These are phyloP conservation scores for Linnaemya vulpina DNA, from an alignment of 2,888 invertebrate species.

Conservation along the genomic window DNA sequence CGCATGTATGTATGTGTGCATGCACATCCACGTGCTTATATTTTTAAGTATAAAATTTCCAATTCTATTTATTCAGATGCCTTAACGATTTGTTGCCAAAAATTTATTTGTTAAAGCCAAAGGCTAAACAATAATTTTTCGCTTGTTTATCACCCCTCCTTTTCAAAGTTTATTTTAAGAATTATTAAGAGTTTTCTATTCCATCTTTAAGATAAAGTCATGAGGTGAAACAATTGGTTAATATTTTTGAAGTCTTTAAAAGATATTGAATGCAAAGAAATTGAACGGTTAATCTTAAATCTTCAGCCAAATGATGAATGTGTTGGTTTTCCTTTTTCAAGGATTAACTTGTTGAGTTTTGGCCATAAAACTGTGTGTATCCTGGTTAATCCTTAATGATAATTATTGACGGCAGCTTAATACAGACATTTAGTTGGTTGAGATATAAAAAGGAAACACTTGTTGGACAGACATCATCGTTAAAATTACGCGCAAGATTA, in stretches of 20 bases:
- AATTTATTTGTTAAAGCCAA: constrained; percentile 53
- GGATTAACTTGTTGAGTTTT: constrained; percentile 39
- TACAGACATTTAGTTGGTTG: constrained; percentile 3
- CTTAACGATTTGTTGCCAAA: constrained; percentile 6
- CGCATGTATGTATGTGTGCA: not conserved
- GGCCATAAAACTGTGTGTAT: constrained; percentile 4
- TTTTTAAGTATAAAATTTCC: not conserved
- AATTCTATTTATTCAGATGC: constrained; percentile 26
- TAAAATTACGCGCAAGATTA: not conserved
- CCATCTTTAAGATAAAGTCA: not conserved
- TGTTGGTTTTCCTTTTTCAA: not conserved
- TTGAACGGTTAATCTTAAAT: not conserved
- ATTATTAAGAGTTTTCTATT: not conserved
- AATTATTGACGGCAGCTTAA: constrained; percentile 17
- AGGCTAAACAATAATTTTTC: constrained; percentile 25
- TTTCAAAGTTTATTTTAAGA: not conserved
- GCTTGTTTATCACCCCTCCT: not conserved
- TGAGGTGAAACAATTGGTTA: constrained; percentile 9
- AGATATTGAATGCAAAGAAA: not conserved
- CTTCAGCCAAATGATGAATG: constrained; percentile 27
- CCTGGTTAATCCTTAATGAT: not conserved
- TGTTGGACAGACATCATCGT: constrained; percentile 3
- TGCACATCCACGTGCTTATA: not conserved
- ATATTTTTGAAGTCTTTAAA: not conserved
- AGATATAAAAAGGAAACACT: not conserved